Evolutionary conservation across 1,140 invertebrate genomes (phyloP), one percentile per base, ranked within the genome.

Genomic region (Asobara japonica): DNA sequence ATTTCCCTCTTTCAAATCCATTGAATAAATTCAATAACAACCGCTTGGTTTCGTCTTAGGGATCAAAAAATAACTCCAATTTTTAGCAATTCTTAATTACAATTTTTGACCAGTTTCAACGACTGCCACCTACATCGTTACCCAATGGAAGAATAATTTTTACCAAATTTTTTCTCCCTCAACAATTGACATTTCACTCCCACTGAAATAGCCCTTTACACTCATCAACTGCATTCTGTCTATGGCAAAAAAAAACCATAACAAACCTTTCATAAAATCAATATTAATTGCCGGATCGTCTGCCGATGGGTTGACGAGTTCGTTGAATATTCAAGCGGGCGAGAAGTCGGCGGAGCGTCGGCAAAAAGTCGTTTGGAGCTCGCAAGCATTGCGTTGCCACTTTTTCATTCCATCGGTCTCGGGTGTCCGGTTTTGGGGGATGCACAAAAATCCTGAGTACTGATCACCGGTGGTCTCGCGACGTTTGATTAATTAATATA

Each of bases 301-400:
- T 75, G 70, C 27, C 31, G 61, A 31, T 10, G 20, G 56, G 65
- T 25, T 25, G 62, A 18, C 71, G 61, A 11, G 27, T 79, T 69
- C 75, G 80, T 84, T 85, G 84, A 83, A 85, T 85, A 85, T 85
- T 85, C 84, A 85, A 83, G 79, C 76, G 78, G 30, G 60, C 60
- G 27, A 62, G 29, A 31, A 30, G 29, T 27, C 60, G 27, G 25
- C 16, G 27, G 13, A 16, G 72, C 36, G 71, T n/a, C 27, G 72
- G 72, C 79, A 85, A 84, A 85, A 85, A 85, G 81, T 80, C 80
- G 83, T 84, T 84, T 84, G 83, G 81, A 78, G 78, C 67, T 75
- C 65, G 61, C n/a, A n/a, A 67, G 65, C 76, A 78, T 82, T 79
- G 82, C 71, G 75, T 77, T 77, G 77, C 80, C 76, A 76, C 78